Conservation (phyloP, 2,888 invertebrate genomes). For the Parnassius orleans region DNA sequence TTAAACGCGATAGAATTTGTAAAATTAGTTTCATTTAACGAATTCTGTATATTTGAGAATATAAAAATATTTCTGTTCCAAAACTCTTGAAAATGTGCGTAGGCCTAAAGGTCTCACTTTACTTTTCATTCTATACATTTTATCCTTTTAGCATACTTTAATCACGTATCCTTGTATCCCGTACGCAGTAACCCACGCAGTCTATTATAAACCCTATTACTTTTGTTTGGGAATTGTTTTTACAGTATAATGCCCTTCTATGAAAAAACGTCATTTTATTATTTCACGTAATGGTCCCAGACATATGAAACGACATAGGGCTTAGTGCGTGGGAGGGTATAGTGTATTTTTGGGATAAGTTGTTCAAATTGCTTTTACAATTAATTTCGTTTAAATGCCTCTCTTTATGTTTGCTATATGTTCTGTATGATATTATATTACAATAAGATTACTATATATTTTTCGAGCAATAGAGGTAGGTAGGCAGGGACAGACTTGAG, state of each 20-base stretch:
- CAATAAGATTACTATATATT: too few relatives aligned
- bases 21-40: too few relatives aligned
- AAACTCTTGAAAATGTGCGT: too few relatives aligned
- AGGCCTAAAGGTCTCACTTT: neutral
- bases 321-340: neutral
- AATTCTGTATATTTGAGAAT: too few relatives aligned
- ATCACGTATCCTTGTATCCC: too few relatives aligned
- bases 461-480: too few relatives aligned
- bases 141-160: too few relatives aligned
- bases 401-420: too few relatives aligned
- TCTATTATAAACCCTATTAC: neutral
- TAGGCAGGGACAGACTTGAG: too few relatives aligned
- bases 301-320: slow-evolving; percentile 3
- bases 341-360: slow-evolving; percentile 1
- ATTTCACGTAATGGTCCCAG: neutral
- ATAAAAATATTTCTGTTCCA: too few relatives aligned
- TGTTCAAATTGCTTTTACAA: slow-evolving; percentile 9
- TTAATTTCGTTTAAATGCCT: neutral
- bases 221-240: neutral
- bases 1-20: too few relatives aligned
- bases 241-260: neutral
- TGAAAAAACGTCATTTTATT: slow-evolving; percentile 1
- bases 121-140: neutral
- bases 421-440: too few relatives aligned
- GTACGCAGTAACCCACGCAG: neutral